A percentile compares a stretch with the other conserved stretches of the same genome.
phyloP scores from a whole-genome alignment of 2,888 invertebrate genomes.

The Philonicus albiceps region DNA sequence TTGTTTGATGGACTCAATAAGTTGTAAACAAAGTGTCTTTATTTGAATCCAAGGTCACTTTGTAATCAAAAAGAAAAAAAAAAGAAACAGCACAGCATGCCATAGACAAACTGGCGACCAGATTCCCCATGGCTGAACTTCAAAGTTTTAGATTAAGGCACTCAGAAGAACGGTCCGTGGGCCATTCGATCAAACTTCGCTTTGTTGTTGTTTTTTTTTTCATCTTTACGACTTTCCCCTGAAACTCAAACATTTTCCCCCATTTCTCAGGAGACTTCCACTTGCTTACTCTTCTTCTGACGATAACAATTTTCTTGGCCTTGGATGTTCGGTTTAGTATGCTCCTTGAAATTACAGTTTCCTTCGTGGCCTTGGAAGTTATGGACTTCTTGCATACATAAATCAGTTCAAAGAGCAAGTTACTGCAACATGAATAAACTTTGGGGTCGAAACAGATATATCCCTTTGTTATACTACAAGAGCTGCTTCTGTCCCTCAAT shows the following conservation, averaged over 20 bases:
- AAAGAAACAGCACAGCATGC: neutral
- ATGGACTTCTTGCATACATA: neutral
- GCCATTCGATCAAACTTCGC: neutral
- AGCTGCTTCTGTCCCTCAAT: neutral
- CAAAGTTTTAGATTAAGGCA: neutral
- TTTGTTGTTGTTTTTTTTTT: neutral
- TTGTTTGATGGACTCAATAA: neutral
- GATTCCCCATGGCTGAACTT: neutral
- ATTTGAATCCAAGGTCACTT: neutral
- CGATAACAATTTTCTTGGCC: neutral
- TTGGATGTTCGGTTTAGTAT: neutral
- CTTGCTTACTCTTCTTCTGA: neutral
- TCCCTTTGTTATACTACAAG: neutral
- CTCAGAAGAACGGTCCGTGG: neutral
- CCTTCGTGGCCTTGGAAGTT: neutral
- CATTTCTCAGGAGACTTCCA: neutral
- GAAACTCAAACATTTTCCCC: neutral
- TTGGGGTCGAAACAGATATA: neutral
- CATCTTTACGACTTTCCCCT: neutral
- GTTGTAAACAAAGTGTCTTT: neutral
- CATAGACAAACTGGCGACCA: neutral
- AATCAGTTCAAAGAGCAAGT: neutral
- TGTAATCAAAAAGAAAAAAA: neutral
- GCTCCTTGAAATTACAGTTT: neutral
- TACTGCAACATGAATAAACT: neutral